These are phyloP conservation scores for Cephus rjabovi DNA, from an alignment of 2,888 invertebrate species.

Conservation along the genomic window DNA sequence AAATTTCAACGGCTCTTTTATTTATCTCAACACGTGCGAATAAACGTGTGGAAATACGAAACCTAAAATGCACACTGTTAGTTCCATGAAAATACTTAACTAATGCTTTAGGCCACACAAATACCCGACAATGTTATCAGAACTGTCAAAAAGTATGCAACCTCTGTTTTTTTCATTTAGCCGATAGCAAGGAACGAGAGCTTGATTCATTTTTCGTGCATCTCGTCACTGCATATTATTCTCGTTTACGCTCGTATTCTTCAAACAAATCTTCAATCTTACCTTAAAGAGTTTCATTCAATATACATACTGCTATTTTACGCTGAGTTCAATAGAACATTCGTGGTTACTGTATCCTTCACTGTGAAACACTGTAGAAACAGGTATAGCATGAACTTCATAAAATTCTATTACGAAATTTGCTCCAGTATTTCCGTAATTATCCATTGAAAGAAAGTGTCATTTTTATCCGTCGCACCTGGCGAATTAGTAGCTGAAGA, in stretches of 20 bases:
- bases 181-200: slow-evolving; percentile 1
- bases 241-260: background rate
- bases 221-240: background rate
- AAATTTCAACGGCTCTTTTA: slow-evolving; percentile 10
- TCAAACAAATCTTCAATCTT: background rate
- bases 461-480: background rate
- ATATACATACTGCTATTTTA: background rate
- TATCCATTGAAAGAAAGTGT: background rate
- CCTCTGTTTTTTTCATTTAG: slow-evolving; percentile 12
- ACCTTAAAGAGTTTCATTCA: background rate
- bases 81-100: slow-evolving; percentile 35
- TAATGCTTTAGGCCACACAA: slow-evolving; percentile 42
- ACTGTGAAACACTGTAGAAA: background rate
- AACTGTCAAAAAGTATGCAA: background rate
- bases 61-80: slow-evolving; percentile 28
- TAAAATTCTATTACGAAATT: background rate
- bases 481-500: background rate
- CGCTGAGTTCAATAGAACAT: background rate
- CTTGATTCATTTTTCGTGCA: background rate
- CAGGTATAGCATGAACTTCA: background rate
- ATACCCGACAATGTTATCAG: slow-evolving; percentile 26
- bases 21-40: slow-evolving; percentile 8
- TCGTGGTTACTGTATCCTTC: background rate
- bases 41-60: slow-evolving; percentile 21
- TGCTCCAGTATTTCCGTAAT: background rate